Percentiles rank a stretch among this genome's conserved stretches.
Conservation (phyloP, 1,140 invertebrate genomes). For the Calliopsis andreniformis region DNA sequence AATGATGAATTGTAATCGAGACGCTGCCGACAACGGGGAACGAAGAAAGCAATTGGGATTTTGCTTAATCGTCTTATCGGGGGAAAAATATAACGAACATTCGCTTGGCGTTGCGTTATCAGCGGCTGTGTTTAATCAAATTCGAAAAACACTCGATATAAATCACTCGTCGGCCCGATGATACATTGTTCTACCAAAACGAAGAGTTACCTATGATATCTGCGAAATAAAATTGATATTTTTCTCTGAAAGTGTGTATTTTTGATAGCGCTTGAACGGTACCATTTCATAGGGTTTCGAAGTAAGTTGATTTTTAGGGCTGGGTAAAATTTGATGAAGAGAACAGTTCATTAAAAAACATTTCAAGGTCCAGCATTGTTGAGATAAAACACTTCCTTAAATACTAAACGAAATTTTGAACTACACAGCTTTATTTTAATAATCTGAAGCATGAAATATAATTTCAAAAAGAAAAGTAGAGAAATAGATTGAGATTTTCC, state of each 20-base stretch:
- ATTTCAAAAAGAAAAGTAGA: no score
- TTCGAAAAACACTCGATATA: neutral
- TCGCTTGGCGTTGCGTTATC: constrained; percentile 2
- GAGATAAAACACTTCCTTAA: no score
- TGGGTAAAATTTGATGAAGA: no score
- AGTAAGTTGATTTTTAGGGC: no score
- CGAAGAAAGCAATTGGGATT: constrained; percentile 12
- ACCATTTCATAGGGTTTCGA: neutral
- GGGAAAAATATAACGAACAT: neutral
- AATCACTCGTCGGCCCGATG: constrained; percentile 21
- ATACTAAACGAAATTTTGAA: no score
- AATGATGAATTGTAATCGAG: constrained; percentile 6
- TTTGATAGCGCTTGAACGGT: constrained; percentile 27
- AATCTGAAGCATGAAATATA: no score
- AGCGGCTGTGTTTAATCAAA: constrained; percentile 35
- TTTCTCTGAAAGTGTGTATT: constrained; percentile 48
- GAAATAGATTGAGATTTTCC: no score
- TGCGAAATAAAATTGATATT: constrained; percentile 51
- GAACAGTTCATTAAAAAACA: no score
- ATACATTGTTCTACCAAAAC: constrained; percentile 37
- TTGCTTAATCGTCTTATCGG: neutral
- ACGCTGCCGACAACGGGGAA: neutral
- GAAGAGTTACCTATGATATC: constrained; percentile 42
- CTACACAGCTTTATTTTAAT: no score
- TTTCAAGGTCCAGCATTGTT: no score